Evolutionary conservation across 2,797 vertebrate species (phyloP).

Genomic region (Cuniculus paca): DNA sequence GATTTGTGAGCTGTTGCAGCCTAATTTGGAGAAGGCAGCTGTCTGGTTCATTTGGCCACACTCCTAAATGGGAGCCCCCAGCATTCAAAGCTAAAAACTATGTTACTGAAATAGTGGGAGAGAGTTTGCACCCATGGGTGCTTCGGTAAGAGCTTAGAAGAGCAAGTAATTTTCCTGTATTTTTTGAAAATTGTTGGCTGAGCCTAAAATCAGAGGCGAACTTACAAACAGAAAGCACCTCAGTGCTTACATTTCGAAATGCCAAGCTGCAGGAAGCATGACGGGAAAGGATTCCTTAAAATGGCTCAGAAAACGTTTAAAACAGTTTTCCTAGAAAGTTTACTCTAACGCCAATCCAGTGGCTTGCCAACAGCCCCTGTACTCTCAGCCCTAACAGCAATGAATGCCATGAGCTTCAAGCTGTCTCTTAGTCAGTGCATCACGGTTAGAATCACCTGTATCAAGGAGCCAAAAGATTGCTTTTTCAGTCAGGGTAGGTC

Average conservation of each 20-base stretch:
- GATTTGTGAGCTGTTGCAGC: constrained; percentile 38
- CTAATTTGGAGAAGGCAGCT: constrained; percentile 72
- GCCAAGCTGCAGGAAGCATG: neutral
- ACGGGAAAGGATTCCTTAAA: neutral
- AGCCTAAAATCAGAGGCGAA: constrained; percentile 27
- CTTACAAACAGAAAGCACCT: neutral
- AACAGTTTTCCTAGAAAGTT: neutral
- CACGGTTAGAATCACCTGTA: neutral
- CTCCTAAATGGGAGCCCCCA: constrained; percentile 59
- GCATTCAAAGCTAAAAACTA: constrained; percentile 49
- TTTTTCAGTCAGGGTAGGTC: neutral
- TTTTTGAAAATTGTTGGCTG: neutral
- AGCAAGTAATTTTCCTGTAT: constrained; percentile 15
- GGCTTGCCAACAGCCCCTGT: neutral
- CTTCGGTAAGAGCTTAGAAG: constrained; percentile 15
- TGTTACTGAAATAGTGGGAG: neutral
- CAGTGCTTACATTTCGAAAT: constrained; percentile 2
- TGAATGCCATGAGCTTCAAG: neutral
- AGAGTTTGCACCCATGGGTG: neutral
- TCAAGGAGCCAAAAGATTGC: neutral
- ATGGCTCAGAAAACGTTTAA: constrained; percentile 14
- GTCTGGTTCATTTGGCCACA: constrained; percentile 67
- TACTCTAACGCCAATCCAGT: neutral
- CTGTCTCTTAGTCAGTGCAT: neutral
- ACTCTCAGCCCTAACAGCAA: no score